These are phyloP conservation scores for Nebria brevicollis DNA, from an alignment of 2,888 invertebrate species.

Conservation along the genomic window DNA sequence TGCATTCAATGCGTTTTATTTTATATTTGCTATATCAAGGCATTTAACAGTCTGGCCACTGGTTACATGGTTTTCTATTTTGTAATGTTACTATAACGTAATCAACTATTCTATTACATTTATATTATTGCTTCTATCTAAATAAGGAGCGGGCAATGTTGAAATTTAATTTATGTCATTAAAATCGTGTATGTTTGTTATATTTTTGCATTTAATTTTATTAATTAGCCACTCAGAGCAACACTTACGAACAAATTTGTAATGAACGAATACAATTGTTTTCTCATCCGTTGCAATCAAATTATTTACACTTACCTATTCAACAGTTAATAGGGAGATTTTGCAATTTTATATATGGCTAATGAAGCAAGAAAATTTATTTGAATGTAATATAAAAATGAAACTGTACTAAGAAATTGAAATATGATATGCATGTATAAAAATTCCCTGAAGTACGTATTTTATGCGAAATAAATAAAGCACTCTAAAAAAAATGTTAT, in stretches of 20 bases:
- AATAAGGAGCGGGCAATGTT: neutral
- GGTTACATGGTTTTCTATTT: neutral
- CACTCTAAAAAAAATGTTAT: neutral
- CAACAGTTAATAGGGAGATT: neutral
- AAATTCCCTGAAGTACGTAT: no score
- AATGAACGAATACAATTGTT: neutral
- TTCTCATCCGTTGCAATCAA: neutral
- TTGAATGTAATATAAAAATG: no score
- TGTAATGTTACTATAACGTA: neutral
- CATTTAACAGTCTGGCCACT: neutral
- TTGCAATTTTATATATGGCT: neutral
- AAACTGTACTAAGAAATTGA: no score
- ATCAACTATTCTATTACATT: neutral
- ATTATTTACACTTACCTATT: no score
- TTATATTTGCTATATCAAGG: slow-evolving; percentile 14
- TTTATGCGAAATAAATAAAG: neutral
- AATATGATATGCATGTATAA: no score
- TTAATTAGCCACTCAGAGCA: neutral
- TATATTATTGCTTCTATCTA: no score
- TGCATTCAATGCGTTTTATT: neutral
- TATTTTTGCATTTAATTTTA: neutral
- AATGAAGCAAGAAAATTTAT: no score
- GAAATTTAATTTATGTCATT: neutral
- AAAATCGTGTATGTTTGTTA: neutral
- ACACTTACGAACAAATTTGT: neutral